These are phyloP conservation scores for Epirrhoe tristata DNA, from an alignment of 2,888 invertebrate species.

Conservation along the genomic window DNA sequence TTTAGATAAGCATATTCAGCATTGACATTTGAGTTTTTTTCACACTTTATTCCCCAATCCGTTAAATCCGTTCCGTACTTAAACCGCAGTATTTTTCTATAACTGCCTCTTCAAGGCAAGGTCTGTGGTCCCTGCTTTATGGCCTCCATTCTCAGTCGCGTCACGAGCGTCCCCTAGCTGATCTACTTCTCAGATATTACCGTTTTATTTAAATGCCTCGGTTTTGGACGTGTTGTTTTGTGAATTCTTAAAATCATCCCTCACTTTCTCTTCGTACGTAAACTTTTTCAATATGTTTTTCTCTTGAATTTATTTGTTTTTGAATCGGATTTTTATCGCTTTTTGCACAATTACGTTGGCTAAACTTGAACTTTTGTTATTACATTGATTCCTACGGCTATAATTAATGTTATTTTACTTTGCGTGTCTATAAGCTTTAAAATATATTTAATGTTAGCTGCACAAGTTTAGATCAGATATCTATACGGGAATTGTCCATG, in stretches of 20 bases:
- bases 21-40: slow-evolving; percentile 3
- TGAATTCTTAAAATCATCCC: slow-evolving; percentile 16
- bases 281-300: not conserved
- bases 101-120: slow-evolving; percentile 20
- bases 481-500: not conserved
- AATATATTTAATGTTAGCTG: too few species aligned
- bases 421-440: too few species aligned
- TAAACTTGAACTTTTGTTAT: too few species aligned
- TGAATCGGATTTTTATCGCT: not conserved
- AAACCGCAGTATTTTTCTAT: slow-evolving; percentile 35
- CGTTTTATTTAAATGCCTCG: slow-evolving; percentile 34
- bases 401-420: too few species aligned
- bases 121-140: slow-evolving; percentile 14
- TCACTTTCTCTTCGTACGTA: slow-evolving; percentile 1
- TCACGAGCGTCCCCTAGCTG: slow-evolving; percentile 28
- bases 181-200: slow-evolving; percentile 37
- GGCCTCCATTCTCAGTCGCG: slow-evolving; percentile 23
- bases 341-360: too few species aligned
- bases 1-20: not conserved
- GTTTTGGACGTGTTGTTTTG: slow-evolving; percentile 27
- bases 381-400: too few species aligned
- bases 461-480: too few species aligned
- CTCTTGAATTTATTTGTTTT: not conserved
- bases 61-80: slow-evolving; percentile 29
- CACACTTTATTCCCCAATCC: slow-evolving; percentile 11